Conservation (phyloP, 2,888 invertebrate genomes). For the Palloptera scutellata region DNA sequence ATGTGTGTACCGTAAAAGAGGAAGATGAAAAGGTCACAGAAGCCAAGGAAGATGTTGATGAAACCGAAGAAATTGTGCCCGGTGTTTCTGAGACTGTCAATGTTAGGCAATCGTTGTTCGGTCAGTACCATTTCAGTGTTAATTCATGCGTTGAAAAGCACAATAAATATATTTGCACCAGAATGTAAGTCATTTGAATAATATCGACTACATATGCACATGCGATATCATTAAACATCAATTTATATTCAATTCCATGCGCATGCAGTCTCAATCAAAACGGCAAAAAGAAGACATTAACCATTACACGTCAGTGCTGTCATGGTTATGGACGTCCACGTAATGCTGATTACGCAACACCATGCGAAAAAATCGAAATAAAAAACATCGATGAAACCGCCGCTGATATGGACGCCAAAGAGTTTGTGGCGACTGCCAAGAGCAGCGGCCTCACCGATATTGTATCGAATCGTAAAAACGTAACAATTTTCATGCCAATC, state of each 20-base stretch:
- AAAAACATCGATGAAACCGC: conserved; percentile 68
- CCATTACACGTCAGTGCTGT: conserved; percentile 74
- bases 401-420: conserved; percentile 68
- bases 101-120: conserved; percentile 49
- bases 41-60: conserved; percentile 43
- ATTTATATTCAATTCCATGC: conserved; percentile 11
- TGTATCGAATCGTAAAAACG: conserved; percentile 64
- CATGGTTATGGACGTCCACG: conserved; percentile 69
- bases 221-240: not conserved
- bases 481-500: conserved; percentile 72
- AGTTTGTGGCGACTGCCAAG: conserved; percentile 68
- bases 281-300: conserved; percentile 70
- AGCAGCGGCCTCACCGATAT: conserved; percentile 66
- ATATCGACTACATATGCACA: not conserved
- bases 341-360: conserved; percentile 61
- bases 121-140: conserved; percentile 61
- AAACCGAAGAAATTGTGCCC: conserved; percentile 43
- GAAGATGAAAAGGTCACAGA: conserved; percentile 57
- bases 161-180: conserved; percentile 62
- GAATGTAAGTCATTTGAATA: conserved; percentile 56
- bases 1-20: conserved; percentile 71
- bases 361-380: conserved; percentile 68
- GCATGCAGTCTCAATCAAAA: conserved; percentile 66
- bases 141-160: conserved; percentile 63
- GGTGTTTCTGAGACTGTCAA: conserved; percentile 44